Evolutionary conservation across 1,140 invertebrate species (phyloP), one percentile per base, ranked within the genome.

Genomic region (Coenobita brevimanus): DNA sequence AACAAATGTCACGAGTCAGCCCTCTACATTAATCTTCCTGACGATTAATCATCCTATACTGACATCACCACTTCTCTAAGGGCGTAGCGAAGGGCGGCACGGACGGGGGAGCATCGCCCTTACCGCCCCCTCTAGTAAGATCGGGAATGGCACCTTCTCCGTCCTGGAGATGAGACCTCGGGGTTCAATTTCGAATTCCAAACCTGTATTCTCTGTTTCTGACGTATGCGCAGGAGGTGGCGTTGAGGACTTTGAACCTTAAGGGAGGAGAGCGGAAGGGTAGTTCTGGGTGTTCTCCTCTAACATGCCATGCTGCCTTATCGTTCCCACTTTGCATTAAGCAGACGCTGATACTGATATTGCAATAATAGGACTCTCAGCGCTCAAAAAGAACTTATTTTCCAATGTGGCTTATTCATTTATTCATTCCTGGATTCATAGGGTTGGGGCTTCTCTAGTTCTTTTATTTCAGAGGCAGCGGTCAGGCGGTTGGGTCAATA

Each of bases 261-360:
- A 38, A 41, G 62, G 24, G 4, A 1, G 24, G 33, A 15, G 0
- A 60, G 60, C 33, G 0, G 15, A 80, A 80, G 75, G 84, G 60
- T 38, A 57, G 30, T 50, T n/a, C 36, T n/a, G 3, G 21, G 2
- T 2, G 24, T 4, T 8, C 27, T 24, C 10, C 8, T 15, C 54
- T 75, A 21, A 36, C 2, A 30, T 38, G 38, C 24, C 33, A 30
- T 64, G 62, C 64, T 15, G 17, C 76, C 46, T 38, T 73, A 36
- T 71, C 21, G 27, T 62, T 24, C 27, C 84, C 84, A 80, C 84
- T 81, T 87, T 81, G 76, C 84, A 87, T 87, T 87, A 87, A 87
- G 84, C 84, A 87, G 84, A 87, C 62, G 60, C 76, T 87, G 84
- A 81, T 81, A 87, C 84, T 87, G 84, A 87, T 87, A 87, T 87